Evolutionary conservation across 2,888 invertebrate species (phyloP).

Genomic region (Sphaerophoria taeniata): DNA sequence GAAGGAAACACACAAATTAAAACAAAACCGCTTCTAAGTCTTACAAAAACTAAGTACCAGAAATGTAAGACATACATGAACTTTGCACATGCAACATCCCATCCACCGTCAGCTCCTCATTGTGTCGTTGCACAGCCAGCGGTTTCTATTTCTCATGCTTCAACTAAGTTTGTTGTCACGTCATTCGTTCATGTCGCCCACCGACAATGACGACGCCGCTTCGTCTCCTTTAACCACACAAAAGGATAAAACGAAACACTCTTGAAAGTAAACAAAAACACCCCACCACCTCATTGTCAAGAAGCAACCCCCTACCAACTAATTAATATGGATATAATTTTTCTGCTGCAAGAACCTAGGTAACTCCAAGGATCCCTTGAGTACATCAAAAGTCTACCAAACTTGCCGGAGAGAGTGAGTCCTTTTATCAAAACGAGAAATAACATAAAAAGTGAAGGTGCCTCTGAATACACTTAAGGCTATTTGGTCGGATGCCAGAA

Average conservation of each 20-base stretch:
- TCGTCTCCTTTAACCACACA: slow-evolving; percentile 38
- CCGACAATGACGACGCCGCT: background rate
- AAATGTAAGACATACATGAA: background rate
- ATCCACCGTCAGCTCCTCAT: too few relatives aligned
- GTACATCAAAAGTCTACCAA: slow-evolving; percentile 45
- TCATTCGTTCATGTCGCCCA: slow-evolving; percentile 56
- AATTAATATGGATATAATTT: slow-evolving; percentile 59
- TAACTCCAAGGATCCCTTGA: slow-evolving; percentile 1
- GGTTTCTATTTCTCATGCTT: slow-evolving; percentile 52
- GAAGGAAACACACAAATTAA: background rate
- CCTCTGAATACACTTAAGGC: background rate
- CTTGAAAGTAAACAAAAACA: slow-evolving; percentile 65
- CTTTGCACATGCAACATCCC: slow-evolving; percentile 33
- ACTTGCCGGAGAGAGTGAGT: slow-evolving; percentile 28
- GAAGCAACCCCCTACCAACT: slow-evolving; percentile 20
- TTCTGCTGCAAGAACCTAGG: slow-evolving; percentile 7
- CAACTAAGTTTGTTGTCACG: slow-evolving; percentile 50
- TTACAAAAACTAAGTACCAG: background rate
- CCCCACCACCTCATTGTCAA: slow-evolving; percentile 27
- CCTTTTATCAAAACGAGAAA: slow-evolving; percentile 17
- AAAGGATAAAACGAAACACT: slow-evolving; percentile 34
- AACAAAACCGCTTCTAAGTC: slow-evolving; percentile 10
- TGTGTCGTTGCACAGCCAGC: background rate
- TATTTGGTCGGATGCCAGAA: slow-evolving; percentile 58
- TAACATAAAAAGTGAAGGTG: background rate